Evolutionary conservation across 1,140 invertebrate genomes (phyloP).

Genomic region (Popillia japonica): DNA sequence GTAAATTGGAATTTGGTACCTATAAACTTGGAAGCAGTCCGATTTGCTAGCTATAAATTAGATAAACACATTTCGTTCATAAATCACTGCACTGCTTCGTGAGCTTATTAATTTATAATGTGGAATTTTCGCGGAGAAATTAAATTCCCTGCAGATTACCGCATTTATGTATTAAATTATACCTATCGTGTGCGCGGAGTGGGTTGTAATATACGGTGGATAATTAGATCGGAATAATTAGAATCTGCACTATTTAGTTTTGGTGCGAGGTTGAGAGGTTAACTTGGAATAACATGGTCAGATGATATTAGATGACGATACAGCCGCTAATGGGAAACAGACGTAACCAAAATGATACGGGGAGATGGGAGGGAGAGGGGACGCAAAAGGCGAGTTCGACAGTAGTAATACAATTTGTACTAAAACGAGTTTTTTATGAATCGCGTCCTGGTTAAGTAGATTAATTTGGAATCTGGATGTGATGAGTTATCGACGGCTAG

Average conservation of each 20-base stretch:
- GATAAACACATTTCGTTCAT: background rate
- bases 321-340: background rate
- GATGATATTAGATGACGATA: background rate
- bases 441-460: too few relatives aligned
- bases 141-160: conserved; percentile 5
- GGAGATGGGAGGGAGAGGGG: too few relatives aligned
- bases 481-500: too few relatives aligned
- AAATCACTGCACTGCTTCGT: conserved; percentile 7
- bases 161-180: conserved; percentile 33
- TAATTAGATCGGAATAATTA: conserved; percentile 29
- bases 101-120: conserved; percentile 28
- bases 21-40: background rate
- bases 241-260: conserved; percentile 29
- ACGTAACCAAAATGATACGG: too few relatives aligned
- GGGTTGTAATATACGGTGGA: background rate
- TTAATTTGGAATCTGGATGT: too few relatives aligned
- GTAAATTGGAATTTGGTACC: background rate
- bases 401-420: too few relatives aligned
- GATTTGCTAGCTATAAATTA: background rate
- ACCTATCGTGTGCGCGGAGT: background rate
- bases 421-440: too few relatives aligned
- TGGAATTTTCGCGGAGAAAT: conserved; percentile 12
- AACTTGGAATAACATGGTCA: background rate
- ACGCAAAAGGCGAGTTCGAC: too few relatives aligned
- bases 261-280: background rate